Conservation (phyloP, 2,113 vertebrate genomes). For the Entelurus aequoreus region DNA sequence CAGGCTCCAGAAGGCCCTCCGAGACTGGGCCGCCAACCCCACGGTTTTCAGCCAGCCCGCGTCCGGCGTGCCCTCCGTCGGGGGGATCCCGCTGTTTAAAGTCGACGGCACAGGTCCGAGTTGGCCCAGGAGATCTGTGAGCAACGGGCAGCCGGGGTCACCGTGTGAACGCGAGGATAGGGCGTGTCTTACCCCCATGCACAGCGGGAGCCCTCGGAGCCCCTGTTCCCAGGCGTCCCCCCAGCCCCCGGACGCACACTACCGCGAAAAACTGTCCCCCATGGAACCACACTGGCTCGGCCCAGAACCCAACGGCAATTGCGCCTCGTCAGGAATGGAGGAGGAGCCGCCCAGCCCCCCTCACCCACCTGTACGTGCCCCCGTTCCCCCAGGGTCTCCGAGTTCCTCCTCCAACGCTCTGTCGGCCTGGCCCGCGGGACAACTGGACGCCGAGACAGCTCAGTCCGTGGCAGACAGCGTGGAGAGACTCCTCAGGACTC, state of each 20-base stretch:
- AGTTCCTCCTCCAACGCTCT: conserved; percentile 41
- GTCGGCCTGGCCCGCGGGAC: conserved; percentile 69
- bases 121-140: conserved; percentile 75
- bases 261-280: conserved; percentile 78
- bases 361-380: conserved; percentile 62
- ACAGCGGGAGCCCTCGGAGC: conserved; percentile 81
- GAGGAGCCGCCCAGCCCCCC: conserved; percentile 79
- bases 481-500: conserved; percentile 82
- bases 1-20: conserved; percentile 90
- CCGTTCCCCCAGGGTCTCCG: conserved; percentile 75
- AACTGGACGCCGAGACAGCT: conserved; percentile 81
- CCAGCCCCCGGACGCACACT: conserved; percentile 64
- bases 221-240: conserved; percentile 86
- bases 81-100: conserved; percentile 89
- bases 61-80: conserved; percentile 73
- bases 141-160: conserved; percentile 82
- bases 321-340: conserved; percentile 63
- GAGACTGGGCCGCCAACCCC: conserved; percentile 94
- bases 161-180: conserved; percentile 76
- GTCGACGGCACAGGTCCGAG: conserved; percentile 76
- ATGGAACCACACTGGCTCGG: conserved; percentile 85
- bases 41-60: conserved; percentile 89
- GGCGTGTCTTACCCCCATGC: conserved; percentile 72
- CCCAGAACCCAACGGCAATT: conserved; percentile 78
- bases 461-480: conserved; percentile 84